These are phyloP conservation scores for Leptopilina drosophilae DNA, from an alignment of 2,888 invertebrate species.

Conservation along the genomic window DNA sequence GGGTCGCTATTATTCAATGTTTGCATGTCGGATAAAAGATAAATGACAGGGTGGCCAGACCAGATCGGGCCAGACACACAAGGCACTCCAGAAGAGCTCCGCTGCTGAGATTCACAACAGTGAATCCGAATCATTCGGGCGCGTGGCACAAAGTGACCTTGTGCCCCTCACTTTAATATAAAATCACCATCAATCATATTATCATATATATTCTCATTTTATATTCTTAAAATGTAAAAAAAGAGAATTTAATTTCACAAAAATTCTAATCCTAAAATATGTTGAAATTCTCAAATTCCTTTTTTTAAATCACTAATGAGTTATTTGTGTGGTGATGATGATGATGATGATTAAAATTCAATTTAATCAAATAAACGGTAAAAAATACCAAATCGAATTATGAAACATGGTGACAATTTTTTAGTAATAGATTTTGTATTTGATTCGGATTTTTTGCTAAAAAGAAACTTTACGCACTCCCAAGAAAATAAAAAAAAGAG, in stretches of 20 bases:
- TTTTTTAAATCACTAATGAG: conserved; percentile 1
- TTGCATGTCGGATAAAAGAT: conserved; percentile 25
- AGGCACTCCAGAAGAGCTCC: conserved; percentile 46
- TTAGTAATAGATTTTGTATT: too few relatives aligned
- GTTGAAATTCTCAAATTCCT: neutral
- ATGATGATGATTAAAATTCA: too few relatives aligned
- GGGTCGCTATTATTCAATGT: conserved; percentile 41
- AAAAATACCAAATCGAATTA: too few relatives aligned
- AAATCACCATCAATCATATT: conserved; percentile 19
- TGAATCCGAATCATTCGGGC: conserved; percentile 48
- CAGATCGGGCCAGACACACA: conserved; percentile 50
- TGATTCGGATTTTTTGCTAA: too few relatives aligned
- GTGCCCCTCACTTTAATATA: conserved; percentile 11
- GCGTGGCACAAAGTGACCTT: conserved; percentile 35
- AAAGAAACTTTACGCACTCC: too few relatives aligned
- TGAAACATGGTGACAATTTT: too few relatives aligned
- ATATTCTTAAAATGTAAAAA: neutral
- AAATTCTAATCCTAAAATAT: neutral
- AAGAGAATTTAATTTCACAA: neutral
- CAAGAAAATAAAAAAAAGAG: too few relatives aligned
- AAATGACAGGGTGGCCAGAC: conserved; percentile 57
- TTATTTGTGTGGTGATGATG: too few relatives aligned
- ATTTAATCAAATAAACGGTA: too few relatives aligned
- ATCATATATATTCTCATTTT: conserved; percentile 9
- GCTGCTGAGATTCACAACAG: conserved; percentile 34